A percentile compares a stretch with the other conserved stretches of the same genome.
phyloP scores from a whole-genome alignment of 2,113 vertebrate genomes.

The Galbula dea region DNA sequence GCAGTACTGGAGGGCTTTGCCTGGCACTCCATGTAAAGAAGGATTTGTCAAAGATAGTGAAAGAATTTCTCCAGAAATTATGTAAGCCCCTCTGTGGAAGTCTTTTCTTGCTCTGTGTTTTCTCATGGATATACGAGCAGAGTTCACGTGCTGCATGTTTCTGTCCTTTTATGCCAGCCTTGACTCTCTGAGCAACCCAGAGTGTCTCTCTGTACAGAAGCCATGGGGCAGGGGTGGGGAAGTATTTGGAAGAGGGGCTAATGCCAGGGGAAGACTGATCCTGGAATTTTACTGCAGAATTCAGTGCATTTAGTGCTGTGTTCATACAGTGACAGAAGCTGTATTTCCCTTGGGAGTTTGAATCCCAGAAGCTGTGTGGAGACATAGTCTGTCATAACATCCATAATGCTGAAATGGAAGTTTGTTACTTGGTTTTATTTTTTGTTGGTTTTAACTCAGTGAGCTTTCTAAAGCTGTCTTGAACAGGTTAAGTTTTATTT shows the following conservation, averaged over 20 bases:
- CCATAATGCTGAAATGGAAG: neutral
- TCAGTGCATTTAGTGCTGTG: neutral
- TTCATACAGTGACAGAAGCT: neutral
- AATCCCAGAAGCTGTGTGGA: neutral
- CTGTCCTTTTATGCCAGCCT: neutral
- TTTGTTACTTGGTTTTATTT: neutral
- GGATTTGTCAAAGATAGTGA: slow-evolving; percentile 20
- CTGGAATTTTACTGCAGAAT: neutral
- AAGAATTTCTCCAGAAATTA: slow-evolving; percentile 18
- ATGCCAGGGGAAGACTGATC: neutral
- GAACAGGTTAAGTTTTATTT: neutral
- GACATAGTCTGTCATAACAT: neutral
- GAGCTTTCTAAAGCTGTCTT: neutral
- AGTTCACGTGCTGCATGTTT: neutral
- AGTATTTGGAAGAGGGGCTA: neutral
- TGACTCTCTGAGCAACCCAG: too few species aligned
- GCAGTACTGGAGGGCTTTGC: neutral
- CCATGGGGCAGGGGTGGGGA: neutral
- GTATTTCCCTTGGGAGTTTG: neutral
- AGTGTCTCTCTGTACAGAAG: neutral
- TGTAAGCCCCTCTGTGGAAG: neutral
- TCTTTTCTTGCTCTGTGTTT: neutral
- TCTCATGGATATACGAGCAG: neutral
- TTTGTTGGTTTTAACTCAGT: neutral
- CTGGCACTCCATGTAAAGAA: neutral